phyloP scores from a whole-genome alignment of 2,797 vertebrate genomes.

The Gadopsis bispinosus region DNA sequence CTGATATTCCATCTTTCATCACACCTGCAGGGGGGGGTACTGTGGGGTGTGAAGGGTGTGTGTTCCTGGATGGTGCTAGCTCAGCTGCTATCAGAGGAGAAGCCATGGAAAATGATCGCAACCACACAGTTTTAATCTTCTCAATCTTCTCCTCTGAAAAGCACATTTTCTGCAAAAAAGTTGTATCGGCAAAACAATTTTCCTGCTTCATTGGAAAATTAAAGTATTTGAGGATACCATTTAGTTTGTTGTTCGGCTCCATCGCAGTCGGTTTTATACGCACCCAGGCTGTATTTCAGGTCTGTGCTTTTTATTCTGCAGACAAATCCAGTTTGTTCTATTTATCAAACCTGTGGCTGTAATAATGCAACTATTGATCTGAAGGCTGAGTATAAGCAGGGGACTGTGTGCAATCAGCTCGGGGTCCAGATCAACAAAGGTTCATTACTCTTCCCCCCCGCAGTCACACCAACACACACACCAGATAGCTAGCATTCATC shows the following conservation, averaged over 20 bases:
- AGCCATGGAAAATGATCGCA: neutral
- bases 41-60: constrained; percentile 7
- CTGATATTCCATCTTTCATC: neutral
- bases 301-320: constrained; percentile 11
- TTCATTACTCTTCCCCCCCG: constrained; percentile 54
- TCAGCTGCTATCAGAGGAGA: neutral
- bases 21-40: constrained; percentile 3
- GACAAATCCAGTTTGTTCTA: constrained; percentile 51
- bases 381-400: constrained; percentile 28
- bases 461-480: constrained; percentile 38
- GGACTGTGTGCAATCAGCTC: constrained; percentile 21
- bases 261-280: neutral
- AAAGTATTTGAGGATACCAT: neutral
- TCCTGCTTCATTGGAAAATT: neutral
- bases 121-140: neutral
- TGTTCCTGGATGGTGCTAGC: neutral
- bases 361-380: constrained; percentile 65
- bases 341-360: constrained; percentile 56
- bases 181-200: neutral
- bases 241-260: neutral
- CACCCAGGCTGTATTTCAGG: constrained; percentile 10
- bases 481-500: constrained; percentile 52
- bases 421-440: constrained; percentile 42
- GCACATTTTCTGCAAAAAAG: neutral
- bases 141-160: neutral